These are phyloP conservation scores for Agelas oroides DNA, from an alignment of 37 sponge, comb jelly and placozoan genomes.

Conservation along the genomic window DNA sequence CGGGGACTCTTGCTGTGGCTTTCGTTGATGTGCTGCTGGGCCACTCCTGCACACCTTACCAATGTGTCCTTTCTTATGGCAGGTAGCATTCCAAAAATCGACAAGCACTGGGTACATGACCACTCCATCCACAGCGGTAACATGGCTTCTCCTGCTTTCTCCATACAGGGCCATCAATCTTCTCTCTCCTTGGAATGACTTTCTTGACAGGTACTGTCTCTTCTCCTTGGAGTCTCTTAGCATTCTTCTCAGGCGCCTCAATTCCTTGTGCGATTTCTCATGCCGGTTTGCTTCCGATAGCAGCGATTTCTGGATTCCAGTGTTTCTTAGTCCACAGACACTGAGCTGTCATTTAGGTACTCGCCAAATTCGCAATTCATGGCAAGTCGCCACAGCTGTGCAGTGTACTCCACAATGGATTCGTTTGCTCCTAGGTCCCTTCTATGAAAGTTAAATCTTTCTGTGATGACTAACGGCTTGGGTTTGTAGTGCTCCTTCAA, in stretches of 20 bases:
- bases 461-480: conserved; percentile 7
- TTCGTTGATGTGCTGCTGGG: background rate
- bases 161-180: too few species aligned
- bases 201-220: too few species aligned
- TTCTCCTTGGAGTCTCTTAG: too few species aligned
- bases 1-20: background rate
- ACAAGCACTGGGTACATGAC: background rate
- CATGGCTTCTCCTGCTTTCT: background rate
- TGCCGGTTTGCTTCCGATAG: conserved; percentile 8
- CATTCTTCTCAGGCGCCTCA: background rate
- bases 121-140: conserved; percentile 1
- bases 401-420: background rate
- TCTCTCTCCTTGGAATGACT: too few species aligned
- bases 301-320: background rate
- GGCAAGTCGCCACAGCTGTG: background rate
- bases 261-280: conserved; percentile 11
- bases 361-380: conserved; percentile 4
- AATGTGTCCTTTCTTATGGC: conserved; percentile 1
- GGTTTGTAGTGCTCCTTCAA: conserved; percentile 11
- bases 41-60: background rate
- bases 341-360: background rate
- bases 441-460: background rate
- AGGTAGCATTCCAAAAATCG: background rate
- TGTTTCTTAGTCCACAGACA: conserved; percentile 7
- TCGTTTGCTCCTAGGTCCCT: background rate